These are phyloP conservation scores for Notodonta dromedarius DNA, from an alignment of 2,888 invertebrate genomes.

Conservation along the genomic window DNA sequence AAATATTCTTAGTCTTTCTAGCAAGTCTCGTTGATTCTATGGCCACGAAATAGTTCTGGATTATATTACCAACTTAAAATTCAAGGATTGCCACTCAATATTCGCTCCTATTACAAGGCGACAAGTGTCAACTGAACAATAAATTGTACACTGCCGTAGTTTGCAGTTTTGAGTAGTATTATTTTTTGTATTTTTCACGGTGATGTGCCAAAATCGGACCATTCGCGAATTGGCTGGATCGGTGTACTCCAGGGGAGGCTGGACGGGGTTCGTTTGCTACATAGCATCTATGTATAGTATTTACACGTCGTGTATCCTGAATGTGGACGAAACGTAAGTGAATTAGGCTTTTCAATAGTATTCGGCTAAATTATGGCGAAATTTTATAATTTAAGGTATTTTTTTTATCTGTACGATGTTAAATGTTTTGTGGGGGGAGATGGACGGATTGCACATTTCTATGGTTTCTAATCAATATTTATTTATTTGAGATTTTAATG, in stretches of 20 bases:
- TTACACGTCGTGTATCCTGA: slow-evolving; percentile 51
- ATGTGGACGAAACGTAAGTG: slow-evolving; percentile 55
- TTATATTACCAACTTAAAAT: slow-evolving; percentile 16
- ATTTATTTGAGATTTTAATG: neutral
- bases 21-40: slow-evolving; percentile 21
- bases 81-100: slow-evolving; percentile 28
- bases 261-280: slow-evolving; percentile 38
- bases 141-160: slow-evolving; percentile 32
- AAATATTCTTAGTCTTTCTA: slow-evolving; percentile 8
- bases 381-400: slow-evolving; percentile 10
- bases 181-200: slow-evolving; percentile 62
- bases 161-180: slow-evolving; percentile 50
- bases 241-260: slow-evolving; percentile 46
- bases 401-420: neutral
- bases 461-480: neutral
- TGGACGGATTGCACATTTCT: neutral
- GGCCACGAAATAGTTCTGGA: slow-evolving; percentile 18
- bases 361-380: slow-evolving; percentile 26
- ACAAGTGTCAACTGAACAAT: slow-evolving; percentile 13
- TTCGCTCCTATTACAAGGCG: slow-evolving; percentile 20
- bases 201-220: slow-evolving; percentile 80
- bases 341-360: slow-evolving; percentile 31
- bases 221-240: slow-evolving; percentile 60
- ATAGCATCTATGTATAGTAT: slow-evolving; percentile 46
- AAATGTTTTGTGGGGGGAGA: neutral